A percentile compares a stretch with the other conserved stretches of the same genome.
These are phyloP conservation scores for Chironomus riparius DNA, from an alignment of 2,888 invertebrate species.

Conservation along the genomic window DNA sequence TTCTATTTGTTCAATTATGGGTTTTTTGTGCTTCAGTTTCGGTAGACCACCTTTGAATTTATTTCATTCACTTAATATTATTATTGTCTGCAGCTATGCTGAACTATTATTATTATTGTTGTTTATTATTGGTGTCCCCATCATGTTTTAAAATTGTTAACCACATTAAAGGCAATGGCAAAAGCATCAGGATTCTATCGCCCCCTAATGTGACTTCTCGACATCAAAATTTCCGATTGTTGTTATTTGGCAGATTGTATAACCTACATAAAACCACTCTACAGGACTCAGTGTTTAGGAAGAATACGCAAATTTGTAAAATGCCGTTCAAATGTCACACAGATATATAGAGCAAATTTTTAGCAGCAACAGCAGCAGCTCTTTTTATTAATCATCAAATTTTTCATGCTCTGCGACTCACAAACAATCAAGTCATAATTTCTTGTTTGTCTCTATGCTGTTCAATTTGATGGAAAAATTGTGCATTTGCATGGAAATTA, in stretches of 20 bases:
- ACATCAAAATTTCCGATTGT: constrained; percentile 12
- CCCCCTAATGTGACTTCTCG: not conserved
- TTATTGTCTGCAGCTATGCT: no score
- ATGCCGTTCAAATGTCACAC: not conserved
- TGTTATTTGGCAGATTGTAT: constrained; percentile 5
- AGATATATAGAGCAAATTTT: not conserved
- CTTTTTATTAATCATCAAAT: not conserved
- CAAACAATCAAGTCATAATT: not conserved
- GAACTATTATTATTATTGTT: no score
- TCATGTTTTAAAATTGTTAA: not conserved
- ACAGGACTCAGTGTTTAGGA: constrained; percentile 6
- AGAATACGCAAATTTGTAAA: not conserved
- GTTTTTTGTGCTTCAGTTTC: no score
- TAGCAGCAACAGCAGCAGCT: not conserved
- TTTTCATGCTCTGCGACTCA: not conserved
- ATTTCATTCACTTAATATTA: no score
- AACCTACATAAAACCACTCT: not conserved
- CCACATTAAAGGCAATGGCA: not conserved
- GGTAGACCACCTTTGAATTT: no score
- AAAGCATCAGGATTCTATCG: not conserved
- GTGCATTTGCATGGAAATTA: constrained; percentile 19
- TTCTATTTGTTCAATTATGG: no score
- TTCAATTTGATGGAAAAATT: constrained; percentile 21
- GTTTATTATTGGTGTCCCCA: no score
- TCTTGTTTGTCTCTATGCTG: not conserved